These are phyloP conservation scores for Drosophila pseudoananassae DNA, from an alignment of 1,140 invertebrate species.

Conservation along the genomic window DNA sequence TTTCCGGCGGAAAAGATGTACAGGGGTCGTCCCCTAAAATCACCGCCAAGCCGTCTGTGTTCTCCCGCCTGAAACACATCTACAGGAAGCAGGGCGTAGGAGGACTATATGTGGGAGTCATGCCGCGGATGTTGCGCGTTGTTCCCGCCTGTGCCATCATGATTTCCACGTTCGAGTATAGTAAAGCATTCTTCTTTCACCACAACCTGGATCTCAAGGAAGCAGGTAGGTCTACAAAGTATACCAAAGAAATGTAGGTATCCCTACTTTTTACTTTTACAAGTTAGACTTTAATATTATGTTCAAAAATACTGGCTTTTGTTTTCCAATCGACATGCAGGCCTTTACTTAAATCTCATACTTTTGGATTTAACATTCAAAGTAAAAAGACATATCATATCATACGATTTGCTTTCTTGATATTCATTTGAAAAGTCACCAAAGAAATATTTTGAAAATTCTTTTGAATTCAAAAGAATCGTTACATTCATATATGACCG, in stretches of 20 bases:
- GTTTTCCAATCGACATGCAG: too few relatives aligned
- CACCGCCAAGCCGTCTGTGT: slow-evolving; percentile 73
- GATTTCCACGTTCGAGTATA: slow-evolving; percentile 98
- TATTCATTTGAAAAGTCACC: too few relatives aligned
- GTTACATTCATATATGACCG: too few relatives aligned
- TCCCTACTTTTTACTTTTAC: too few relatives aligned
- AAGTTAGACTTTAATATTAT: too few relatives aligned
- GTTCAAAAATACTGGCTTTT: too few relatives aligned
- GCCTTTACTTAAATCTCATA: background rate
- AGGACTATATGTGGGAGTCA: slow-evolving; percentile 92
- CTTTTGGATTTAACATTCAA: too few relatives aligned
- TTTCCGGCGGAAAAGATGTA: background rate
- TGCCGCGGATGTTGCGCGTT: slow-evolving; percentile 95
- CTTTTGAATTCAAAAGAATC: too few relatives aligned
- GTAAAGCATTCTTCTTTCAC: slow-evolving; percentile 93
- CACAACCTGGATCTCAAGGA: slow-evolving; percentile 83
- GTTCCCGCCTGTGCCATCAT: slow-evolving; percentile 99
- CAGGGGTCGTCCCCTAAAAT: background rate
- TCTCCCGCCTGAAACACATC: slow-evolving; percentile 86
- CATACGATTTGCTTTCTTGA: too few relatives aligned
- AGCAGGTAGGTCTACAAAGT: slow-evolving; percentile 31
- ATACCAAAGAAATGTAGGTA: background rate
- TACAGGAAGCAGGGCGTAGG: slow-evolving; percentile 89
- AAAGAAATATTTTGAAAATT: too few relatives aligned
- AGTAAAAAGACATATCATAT: too few relatives aligned